Evolutionary conservation across 1,140 invertebrate genomes (phyloP).

Genomic region (Pentalonia nigronervosa): DNA sequence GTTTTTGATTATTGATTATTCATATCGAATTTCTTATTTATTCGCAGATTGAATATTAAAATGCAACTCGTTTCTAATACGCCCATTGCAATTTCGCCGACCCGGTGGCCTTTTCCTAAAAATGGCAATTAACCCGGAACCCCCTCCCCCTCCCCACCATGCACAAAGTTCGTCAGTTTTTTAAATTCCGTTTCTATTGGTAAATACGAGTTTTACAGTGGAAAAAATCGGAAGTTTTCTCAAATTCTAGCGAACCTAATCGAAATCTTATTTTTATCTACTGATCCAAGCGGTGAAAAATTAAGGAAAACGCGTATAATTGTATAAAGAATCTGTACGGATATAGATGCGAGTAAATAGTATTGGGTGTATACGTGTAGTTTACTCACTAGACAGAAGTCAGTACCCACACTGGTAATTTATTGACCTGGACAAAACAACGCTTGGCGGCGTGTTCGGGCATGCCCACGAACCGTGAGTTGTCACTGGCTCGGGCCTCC

Average conservation of each 20-base stretch:
- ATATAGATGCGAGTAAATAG: neutral
- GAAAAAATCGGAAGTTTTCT: neutral
- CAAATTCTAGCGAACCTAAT: neutral
- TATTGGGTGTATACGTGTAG: neutral
- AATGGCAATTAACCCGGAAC: neutral
- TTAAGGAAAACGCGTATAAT: neutral
- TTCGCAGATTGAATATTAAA: neutral
- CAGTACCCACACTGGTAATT: neutral
- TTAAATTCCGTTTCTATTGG: neutral
- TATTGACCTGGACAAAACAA: conserved; percentile 25
- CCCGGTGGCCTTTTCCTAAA: neutral
- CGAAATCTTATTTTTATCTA: neutral
- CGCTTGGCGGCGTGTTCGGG: conserved; percentile 28
- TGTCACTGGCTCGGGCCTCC: conserved; percentile 31
- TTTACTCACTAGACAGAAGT: neutral
- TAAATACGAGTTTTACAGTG: neutral
- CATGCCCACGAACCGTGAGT: conserved; percentile 36
- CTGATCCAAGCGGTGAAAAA: too few species aligned
- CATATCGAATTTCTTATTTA: neutral
- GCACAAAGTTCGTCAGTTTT: neutral
- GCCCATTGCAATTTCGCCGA: neutral
- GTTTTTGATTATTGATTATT: neutral
- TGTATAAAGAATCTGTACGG: neutral
- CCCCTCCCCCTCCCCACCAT: too few species aligned
- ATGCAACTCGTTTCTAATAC: neutral